Evolutionary conservation across 2,888 invertebrate genomes (phyloP).

Genomic region (Pediacus dermestoides): DNA sequence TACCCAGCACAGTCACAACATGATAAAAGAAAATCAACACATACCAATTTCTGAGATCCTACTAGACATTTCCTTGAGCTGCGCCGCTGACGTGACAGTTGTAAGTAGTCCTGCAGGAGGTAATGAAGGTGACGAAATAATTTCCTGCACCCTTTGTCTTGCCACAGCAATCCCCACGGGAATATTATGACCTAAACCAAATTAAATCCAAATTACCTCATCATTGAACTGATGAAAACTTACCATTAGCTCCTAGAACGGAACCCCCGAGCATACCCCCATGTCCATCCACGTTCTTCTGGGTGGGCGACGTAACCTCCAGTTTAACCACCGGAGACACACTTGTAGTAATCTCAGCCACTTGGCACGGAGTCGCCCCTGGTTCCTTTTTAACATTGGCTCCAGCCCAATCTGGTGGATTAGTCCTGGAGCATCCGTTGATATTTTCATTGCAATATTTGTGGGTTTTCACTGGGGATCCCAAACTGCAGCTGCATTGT

Average conservation of each 20-base stretch:
- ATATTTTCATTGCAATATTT: conserved; percentile 25
- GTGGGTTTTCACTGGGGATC: conserved; percentile 24
- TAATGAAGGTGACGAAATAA: conserved; percentile 47
- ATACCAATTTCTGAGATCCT: conserved; percentile 58
- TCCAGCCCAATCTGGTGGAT: conserved; percentile 62
- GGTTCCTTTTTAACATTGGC: conserved; percentile 67
- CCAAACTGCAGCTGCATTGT: conserved; percentile 35
- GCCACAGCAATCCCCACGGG: conserved; percentile 84
- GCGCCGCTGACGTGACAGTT: conserved; percentile 42
- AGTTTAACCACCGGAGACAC: conserved; percentile 59
- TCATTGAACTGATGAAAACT: conserved; percentile 14
- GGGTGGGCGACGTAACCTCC: conserved; percentile 64
- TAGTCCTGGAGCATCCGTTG: conserved; percentile 64
- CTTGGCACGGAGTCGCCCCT: conserved; percentile 55
- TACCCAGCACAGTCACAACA: no score
- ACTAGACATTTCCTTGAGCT: conserved; percentile 56
- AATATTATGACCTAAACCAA: conserved; percentile 51
- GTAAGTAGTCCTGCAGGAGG: conserved; percentile 48
- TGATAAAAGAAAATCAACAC: background rate
- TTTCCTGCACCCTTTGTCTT: conserved; percentile 62
- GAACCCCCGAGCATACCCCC: conserved; percentile 16
- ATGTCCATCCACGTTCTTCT: conserved; percentile 49
- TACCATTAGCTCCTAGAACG: conserved; percentile 21
- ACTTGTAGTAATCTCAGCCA: conserved; percentile 59
- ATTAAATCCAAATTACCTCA: background rate